Evolutionary conservation across 2,888 invertebrate genomes (phyloP).

Genomic region (Epirrhoe alternata): DNA sequence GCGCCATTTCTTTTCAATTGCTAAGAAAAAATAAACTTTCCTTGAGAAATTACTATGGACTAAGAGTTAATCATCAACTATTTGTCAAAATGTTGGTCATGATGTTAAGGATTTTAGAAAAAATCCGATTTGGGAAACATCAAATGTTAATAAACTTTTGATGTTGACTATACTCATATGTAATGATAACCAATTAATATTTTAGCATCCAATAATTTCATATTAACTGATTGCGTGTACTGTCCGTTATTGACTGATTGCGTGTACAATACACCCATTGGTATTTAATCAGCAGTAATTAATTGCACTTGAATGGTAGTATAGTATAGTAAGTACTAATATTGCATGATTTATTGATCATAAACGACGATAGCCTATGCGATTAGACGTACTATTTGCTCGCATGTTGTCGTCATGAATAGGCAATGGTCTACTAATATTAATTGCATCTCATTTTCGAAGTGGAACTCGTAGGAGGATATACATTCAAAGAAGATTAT

Average conservation of each 20-base stretch:
- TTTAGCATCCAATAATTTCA: constrained; percentile 56
- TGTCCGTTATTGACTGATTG: constrained; percentile 69
- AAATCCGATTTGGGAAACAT: no score
- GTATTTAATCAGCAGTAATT: constrained; percentile 68
- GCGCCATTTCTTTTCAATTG: no score
- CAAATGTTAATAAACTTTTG: no score
- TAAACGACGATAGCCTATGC: constrained; percentile 26
- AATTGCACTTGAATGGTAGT: constrained; percentile 56
- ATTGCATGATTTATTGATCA: constrained; percentile 49
- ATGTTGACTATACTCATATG: no score
- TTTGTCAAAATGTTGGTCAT: no score
- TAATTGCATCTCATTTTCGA: not conserved
- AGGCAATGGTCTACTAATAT: not conserved
- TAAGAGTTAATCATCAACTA: no score
- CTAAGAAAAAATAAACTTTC: no score
- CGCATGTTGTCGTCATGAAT: constrained; percentile 1
- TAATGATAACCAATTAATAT: constrained; percentile 1
- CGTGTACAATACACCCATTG: constrained; percentile 61
- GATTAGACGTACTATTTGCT: constrained; percentile 6
- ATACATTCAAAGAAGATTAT: not conserved
- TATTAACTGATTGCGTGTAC: constrained; percentile 67
- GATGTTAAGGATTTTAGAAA: no score
- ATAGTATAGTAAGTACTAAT: constrained; percentile 42
- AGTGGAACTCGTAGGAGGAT: not conserved
- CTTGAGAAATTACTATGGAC: no score